Base-by-base conservation (phyloP, 2,888 invertebrate species). In the Stenchaetothrips biformis region DNA sequence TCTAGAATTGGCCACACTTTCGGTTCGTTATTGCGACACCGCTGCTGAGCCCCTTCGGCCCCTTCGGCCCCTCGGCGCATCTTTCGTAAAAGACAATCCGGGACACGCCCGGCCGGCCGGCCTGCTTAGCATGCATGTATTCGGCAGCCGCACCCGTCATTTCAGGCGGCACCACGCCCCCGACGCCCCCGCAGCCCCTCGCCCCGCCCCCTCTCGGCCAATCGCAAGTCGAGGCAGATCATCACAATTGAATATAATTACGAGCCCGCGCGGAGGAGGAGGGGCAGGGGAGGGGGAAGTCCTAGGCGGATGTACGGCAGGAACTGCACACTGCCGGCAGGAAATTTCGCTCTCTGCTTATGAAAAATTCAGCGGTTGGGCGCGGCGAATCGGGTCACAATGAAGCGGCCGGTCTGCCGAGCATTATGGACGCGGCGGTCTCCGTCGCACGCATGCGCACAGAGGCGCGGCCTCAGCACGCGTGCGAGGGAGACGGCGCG, bases 401-500 rank as follows among this genome's bases (percentile, higher is more conserved):
- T 37, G 53, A 53, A 16, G 53, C 53, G 53, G 53, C 53, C 59
- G 59, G 59, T 16, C 16, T 9, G 37, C 37, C 53, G 53, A 7
- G 13, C 53, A 53, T 16, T 53, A 16, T 16, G 2, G 6, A 16
- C 6, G 13, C 53, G 53, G 53, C 53, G 3, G 37, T 37, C 37
- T 37, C 4, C 53, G 53, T 9, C 53, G 53, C 53, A 53, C 53
- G 9, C 16, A 6, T 6, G 53, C 49, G 53, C 13, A 18, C 6
- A 53, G 53, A 11, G 11, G 53, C 53, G 53, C 53, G 53, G 53
- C 53, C 53, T 2, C 53, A 2, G 4, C 53, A 18, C 18, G 53
- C 11, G 53, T 16, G 53, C 2, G 53, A 80, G 80, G 80, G 48
- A 81, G 80, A 27, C 81, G 81, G 62, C 78, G 67, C 4, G 80